Base-by-base conservation (phyloP, 2,888 invertebrate species). In the Lamproptera curius region DNA sequence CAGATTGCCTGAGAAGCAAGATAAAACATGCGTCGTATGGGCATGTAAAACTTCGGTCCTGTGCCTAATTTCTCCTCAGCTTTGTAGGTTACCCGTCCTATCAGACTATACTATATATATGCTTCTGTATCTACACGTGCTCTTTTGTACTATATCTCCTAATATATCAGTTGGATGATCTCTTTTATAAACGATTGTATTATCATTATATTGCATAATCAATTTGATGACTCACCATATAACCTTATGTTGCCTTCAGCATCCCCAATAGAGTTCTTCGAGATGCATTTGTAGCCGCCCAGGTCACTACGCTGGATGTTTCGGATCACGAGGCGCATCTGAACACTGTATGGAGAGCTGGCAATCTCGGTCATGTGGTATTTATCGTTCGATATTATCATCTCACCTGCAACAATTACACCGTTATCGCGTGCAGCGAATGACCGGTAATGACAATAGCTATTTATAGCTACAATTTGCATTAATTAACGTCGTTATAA, bases 201-300 rank as follows among this genome's bases (percentile, higher is more conserved):
- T 6, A 6, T 6, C 20, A 20, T 20, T 20, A 20, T 20, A 20
- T 20, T 20, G 20, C 20, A 20, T 5, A 20, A 5, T 3, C 20
- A 6, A 14, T 17, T n/a, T 10, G 23, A 10, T 31, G 13, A 31
- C 93, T 92, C 80, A 96, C 96, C 95, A 75, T 96, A 96, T 57
- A 96, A 90, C 63, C 95, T 91, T 65, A 96, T 96, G 72, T 93
- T 95, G 51, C 96, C 96, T 74, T 96, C 96, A 10, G 96, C 95
- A 64, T 95, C 95, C 0, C 96, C 97, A 65, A 97, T 95, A 53
- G 95, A 95, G 82, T 97, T 97, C 83, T 96, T 96, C 42, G 96
- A 96, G 67, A 95, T 95, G 85, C 96, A 97, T 73, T 95, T 95
- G 89, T 96, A 96, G 41, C 95, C 95, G 11, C 95, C 95, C 60